Percentiles rank a stretch among this genome's conserved stretches.
phyloP scores from a whole-genome alignment of 2,113 vertebrate species.

The Lagopus leucura region DNA sequence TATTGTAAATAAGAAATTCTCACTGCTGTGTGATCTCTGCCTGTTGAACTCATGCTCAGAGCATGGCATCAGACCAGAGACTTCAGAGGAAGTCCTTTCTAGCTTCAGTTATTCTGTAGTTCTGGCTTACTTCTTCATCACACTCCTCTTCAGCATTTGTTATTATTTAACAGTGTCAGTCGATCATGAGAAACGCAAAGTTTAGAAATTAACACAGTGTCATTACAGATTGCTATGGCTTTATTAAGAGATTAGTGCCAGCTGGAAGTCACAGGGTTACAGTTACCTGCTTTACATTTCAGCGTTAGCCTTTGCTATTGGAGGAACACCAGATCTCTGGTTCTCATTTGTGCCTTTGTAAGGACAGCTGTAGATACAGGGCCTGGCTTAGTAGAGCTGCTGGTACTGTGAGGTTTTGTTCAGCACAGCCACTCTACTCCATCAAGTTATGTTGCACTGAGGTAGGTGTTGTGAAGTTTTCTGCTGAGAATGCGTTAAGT shows the following conservation, averaged over 20 bases:
- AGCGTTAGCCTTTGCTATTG: neutral
- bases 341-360: neutral
- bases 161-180: neutral
- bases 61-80: neutral
- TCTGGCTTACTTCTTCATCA: neutral
- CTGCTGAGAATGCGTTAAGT: neutral
- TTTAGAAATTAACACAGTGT: neutral
- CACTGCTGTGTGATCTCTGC: neutral
- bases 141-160: neutral
- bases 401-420: fast-evolving
- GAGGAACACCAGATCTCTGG: neutral
- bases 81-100: neutral
- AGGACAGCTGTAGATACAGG: neutral
- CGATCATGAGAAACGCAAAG: neutral
- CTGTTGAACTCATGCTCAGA: neutral
- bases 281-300: neutral
- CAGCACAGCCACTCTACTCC: fast-evolving
- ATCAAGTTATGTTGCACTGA: neutral
- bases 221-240: neutral
- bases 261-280: neutral
- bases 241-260: neutral
- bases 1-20: neutral
- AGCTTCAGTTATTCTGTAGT: neutral
- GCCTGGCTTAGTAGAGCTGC: neutral
- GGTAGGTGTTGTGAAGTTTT: neutral